Percentiles rank a stretch among this genome's conserved stretches.
Evolutionary conservation across 2,888 invertebrate species (phyloP).

Genomic region (Hymenopus coronatus): DNA sequence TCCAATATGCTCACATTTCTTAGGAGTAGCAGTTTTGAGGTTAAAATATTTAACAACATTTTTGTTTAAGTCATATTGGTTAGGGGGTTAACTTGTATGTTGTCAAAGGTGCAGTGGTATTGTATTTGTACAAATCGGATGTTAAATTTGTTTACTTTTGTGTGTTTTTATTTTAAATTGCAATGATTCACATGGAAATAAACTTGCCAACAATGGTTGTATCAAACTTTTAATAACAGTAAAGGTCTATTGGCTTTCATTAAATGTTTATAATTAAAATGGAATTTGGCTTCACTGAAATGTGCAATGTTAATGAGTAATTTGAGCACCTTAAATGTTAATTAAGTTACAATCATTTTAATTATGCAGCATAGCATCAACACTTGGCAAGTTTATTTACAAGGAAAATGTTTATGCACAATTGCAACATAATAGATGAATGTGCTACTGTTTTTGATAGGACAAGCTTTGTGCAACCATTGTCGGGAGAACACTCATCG

Average conservation of each 20-base stretch:
- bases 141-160: constrained; percentile 3
- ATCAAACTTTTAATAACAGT: no score
- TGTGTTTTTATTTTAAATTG: constrained; percentile 21
- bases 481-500: constrained; percentile 72
- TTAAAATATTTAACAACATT: neutral
- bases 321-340: no score
- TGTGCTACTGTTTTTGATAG: constrained; percentile 44
- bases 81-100: neutral
- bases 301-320: no score
- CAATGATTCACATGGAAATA: neutral
- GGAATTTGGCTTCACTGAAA: no score
- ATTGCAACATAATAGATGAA: neutral
- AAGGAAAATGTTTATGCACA: neutral
- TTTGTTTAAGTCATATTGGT: neutral
- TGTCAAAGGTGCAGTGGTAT: neutral
- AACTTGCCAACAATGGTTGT: neutral
- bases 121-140: neutral
- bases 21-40: neutral
- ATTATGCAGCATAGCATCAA: no score
- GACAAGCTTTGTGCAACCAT: constrained; percentile 67
- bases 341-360: no score
- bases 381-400: constrained; percentile 46
- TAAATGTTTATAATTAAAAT: neutral
- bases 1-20: neutral
- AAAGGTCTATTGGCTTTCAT: no score